Evolutionary conservation across 2,797 vertebrate species (phyloP).

Genomic region (Pygocentrus nattereri): DNA sequence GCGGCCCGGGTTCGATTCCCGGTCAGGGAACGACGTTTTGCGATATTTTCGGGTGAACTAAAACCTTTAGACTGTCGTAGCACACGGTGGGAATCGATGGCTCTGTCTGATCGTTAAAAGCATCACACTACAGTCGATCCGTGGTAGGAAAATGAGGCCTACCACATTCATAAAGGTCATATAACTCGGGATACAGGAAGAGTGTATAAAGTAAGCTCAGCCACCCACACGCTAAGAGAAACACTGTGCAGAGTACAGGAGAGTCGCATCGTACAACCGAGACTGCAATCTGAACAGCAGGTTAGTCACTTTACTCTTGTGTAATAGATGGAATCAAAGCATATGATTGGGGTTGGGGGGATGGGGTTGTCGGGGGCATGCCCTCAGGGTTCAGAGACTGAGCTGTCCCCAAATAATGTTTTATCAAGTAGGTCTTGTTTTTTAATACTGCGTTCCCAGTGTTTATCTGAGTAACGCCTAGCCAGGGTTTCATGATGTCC

Average conservation of each 20-base stretch:
- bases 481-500: too few species aligned
- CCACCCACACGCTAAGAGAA: constrained; percentile 1
- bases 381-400: too few species aligned
- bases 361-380: too few species aligned
- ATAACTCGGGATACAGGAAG: neutral
- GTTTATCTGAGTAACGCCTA: too few species aligned
- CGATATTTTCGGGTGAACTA: too few species aligned
- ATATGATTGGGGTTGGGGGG: too few species aligned
- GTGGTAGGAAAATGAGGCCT: neutral
- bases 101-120: neutral
- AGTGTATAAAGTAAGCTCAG: neutral
- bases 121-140: neutral
- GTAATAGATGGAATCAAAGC: neutral
- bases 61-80: too few species aligned
- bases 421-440: too few species aligned
- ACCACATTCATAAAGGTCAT: constrained; percentile 10
- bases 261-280: neutral
- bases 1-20: constrained; percentile 78
- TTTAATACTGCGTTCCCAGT: too few species aligned
- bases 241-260: neutral
- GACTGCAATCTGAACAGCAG: neutral
- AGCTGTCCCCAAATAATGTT: too few species aligned
- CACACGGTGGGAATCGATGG: neutral
- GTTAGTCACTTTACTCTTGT: neutral
- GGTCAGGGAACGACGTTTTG: constrained; percentile 69